Base-by-base conservation (phyloP, 1,140 invertebrate genomes). In the Pectinophora gossypiella region DNA sequence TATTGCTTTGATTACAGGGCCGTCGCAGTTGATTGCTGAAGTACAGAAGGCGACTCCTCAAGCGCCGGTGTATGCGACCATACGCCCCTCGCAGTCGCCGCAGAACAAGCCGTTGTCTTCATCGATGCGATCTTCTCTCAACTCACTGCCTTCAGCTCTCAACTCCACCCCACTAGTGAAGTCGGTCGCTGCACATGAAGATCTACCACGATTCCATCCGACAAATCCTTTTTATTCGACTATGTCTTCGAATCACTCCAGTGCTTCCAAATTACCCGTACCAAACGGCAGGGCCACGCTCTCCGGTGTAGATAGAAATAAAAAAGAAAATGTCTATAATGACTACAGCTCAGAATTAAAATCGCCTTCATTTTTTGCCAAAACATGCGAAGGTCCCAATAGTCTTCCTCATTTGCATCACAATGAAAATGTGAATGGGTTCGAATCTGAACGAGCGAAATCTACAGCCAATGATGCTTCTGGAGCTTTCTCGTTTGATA, bases 211-310 rank as follows among this genome's bases (percentile, higher is more conserved):
- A 62, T 74, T 87, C 56, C 80, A 87, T 56, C 84, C 80, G 22
- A 84, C 84, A 21, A 87, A 87, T 60, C 84, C 84, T 35, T 87
- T 87, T 69, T 85, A 85, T 61, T 83, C 82, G 42, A 84, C 82
- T 50, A 67, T 85, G 61, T 80, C 78, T 35, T 72, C 72, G 35
- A 85, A 76, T 66, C 72, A 84, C 56, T 71, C 76, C 27, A 84
- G 68, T 73, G 51, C 70, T 76, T 87, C 84, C 55, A 84, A 75
- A 76, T 61, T 87, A 48, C 84, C 82, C 6, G 68, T 87, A 56
- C 81, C 84, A 49, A 85, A 83, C 42, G 75, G 77, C 23, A 75
- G 66, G 71, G 20, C 72, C 6, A 58, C 72, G 15, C 59, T 71
- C 38, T 59, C 75, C 44, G 72, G 59, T 35, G 61, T 80, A 73